A percentile compares a stretch with the other conserved stretches of the same genome.
Conservation (phyloP, 1,140 invertebrate genomes). For the Temnothorax nylanderi region DNA sequence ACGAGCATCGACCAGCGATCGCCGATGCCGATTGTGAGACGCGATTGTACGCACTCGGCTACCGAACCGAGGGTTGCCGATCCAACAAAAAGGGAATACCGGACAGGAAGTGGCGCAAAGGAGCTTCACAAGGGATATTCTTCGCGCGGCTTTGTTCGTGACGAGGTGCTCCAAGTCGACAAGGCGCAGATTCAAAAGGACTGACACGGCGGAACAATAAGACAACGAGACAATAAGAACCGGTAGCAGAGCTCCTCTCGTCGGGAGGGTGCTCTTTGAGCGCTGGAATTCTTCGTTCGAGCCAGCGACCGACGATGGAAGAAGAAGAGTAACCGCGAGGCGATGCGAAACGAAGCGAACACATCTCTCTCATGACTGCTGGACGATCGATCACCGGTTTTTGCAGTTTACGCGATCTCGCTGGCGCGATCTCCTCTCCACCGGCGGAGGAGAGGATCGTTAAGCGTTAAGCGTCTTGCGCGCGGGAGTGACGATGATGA, state of each 20-base stretch:
- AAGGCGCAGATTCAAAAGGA: conserved; percentile 56
- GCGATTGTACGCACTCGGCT: not conserved
- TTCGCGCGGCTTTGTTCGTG: conserved; percentile 46
- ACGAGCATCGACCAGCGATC: conserved; percentile 11
- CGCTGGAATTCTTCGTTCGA: conserved; percentile 32
- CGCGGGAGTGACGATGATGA: conserved; percentile 58
- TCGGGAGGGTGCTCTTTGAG: conserved; percentile 61
- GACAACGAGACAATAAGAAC: conserved; percentile 71
- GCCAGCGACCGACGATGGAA: conserved; percentile 5
- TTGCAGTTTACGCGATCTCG: conserved; percentile 52
- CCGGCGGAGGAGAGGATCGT: conserved; percentile 29
- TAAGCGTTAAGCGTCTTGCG: conserved; percentile 35
- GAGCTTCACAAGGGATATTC: conserved; percentile 55
- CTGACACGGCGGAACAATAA: conserved; percentile 69
- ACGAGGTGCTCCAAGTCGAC: conserved; percentile 55
- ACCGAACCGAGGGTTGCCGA: conserved; percentile 11
- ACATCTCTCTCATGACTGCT: conserved; percentile 49
- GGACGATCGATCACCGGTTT: conserved; percentile 66
- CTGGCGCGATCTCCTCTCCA: conserved; percentile 32
- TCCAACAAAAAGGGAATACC: conserved; percentile 21
- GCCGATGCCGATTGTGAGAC: not conserved
- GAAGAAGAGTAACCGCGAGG: conserved; percentile 21
- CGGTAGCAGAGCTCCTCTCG: conserved; percentile 71
- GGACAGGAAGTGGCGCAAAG: conserved; percentile 57
- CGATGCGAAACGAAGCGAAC: conserved; percentile 18